Evolutionary conservation across 2,797 vertebrate genomes (phyloP).

Genomic region (Clarias fuscus): DNA sequence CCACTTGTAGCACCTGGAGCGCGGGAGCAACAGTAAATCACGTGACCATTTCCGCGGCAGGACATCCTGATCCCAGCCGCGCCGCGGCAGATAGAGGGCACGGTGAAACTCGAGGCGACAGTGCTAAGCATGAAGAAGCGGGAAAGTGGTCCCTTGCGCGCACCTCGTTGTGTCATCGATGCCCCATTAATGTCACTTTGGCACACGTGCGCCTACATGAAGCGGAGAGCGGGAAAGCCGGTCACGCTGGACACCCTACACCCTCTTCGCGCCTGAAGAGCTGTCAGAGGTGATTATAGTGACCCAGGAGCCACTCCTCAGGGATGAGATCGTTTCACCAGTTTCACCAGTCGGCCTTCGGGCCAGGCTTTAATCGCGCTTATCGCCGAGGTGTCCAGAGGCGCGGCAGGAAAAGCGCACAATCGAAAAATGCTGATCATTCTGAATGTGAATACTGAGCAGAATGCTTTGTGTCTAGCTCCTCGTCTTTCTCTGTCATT

Average conservation of each 20-base stretch:
- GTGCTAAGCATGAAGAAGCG: conserved; percentile 78
- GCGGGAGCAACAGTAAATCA: conserved; percentile 82
- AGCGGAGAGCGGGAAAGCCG: conserved; percentile 79
- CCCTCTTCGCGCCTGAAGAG: conserved; percentile 78
- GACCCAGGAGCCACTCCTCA: conserved; percentile 55
- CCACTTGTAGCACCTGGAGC: conserved; percentile 72
- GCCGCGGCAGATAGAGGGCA: conserved; percentile 64
- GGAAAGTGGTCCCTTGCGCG: conserved; percentile 79
- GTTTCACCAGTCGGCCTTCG: conserved; percentile 25
- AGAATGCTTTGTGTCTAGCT: neutral
- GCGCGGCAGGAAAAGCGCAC: neutral
- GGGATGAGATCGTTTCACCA: conserved; percentile 46
- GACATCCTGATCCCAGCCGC: conserved; percentile 74
- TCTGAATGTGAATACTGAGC: neutral
- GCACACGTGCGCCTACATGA: conserved; percentile 64
- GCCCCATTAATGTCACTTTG: conserved; percentile 85
- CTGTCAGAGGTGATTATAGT: conserved; percentile 76
- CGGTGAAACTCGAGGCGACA: conserved; percentile 76
- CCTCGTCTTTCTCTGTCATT: conserved; percentile 1
- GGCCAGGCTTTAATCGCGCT: conserved; percentile 9
- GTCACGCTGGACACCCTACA: conserved; percentile 79
- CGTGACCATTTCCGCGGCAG: conserved; percentile 78
- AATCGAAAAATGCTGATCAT: neutral
- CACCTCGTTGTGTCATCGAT: conserved; percentile 81
- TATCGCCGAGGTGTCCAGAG: neutral